phyloP scores from a whole-genome alignment of 2,888 invertebrate species.

The Papilio gigon region DNA sequence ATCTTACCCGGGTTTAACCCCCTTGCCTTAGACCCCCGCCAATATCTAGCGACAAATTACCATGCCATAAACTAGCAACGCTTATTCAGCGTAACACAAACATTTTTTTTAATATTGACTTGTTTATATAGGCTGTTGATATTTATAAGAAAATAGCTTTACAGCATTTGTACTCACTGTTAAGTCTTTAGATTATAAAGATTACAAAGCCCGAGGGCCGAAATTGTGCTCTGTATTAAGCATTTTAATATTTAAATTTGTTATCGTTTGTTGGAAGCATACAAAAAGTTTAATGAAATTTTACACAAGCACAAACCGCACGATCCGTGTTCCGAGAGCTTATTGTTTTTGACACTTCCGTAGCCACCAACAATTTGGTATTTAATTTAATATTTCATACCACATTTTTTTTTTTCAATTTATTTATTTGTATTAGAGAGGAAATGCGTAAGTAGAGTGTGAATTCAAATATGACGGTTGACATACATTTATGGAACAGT shows the following conservation, averaged over 20 bases:
- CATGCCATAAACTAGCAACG: slow-evolving; percentile 22
- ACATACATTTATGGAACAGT: too few relatives aligned
- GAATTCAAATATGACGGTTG: too few relatives aligned
- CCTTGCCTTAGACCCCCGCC: slow-evolving; percentile 10
- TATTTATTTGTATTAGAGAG: too few relatives aligned
- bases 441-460: too few relatives aligned
- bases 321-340: slow-evolving; percentile 2
- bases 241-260: not conserved
- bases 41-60: slow-evolving; percentile 30
- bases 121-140: not conserved
- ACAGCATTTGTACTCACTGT: too few relatives aligned
- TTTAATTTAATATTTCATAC: slow-evolving; percentile 6
- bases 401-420: not conserved
- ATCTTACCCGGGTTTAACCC: slow-evolving; percentile 26
- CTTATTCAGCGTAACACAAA: slow-evolving; percentile 10
- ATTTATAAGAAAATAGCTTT: not conserved
- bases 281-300: slow-evolving; percentile 13
- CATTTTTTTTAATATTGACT: slow-evolving; percentile 29
- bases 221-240: not conserved
- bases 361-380: not conserved
- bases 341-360: slow-evolving; percentile 19
- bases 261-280: not conserved
- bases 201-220: not conserved
- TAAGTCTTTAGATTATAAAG: not conserved
- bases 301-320: slow-evolving; percentile 7